Evolutionary conservation across 2,113 vertebrate species (phyloP), one percentile per base, ranked within the genome.

Genomic region (Urocolius indicus): DNA sequence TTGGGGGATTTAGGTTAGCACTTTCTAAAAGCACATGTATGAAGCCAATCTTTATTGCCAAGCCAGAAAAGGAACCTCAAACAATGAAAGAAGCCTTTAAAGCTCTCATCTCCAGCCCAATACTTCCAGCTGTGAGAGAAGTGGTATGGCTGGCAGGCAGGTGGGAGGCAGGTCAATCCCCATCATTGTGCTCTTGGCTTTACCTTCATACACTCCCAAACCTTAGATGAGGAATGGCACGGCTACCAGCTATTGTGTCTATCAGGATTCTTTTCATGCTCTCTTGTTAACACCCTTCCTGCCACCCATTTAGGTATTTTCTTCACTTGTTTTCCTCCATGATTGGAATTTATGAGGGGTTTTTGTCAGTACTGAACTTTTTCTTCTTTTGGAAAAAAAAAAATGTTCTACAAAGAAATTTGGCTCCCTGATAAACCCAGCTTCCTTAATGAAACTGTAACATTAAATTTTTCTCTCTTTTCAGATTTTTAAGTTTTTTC

Each of bases 71-170:
- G 3, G 17, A 95, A 34, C 10, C 11, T 75, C 71, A 74, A 7
- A 76, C 20, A 76, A 55, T 18, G 6, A 80, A 66, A 66, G 66
- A 38, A 51, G 16, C 30, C 30, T 75, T 91, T 43, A 17, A 76
- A 67, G 10, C 30, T 63, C 63, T 13, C 18, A 51, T 43, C 21
- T 76, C 32, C 75, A 77, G 18, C 22, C 23, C n/a, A 88, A 5
- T 36, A 14, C 18, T 80, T 58, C 15, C 63, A 80, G 23, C 5
- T 62, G 14, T 4, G 9, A 71, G 26, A 36, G 46, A 91, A 93
- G 29, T 0, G 0, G 8, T 32, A 46, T 8, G 12, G 21, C 8
- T 61, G 26, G 24, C 1, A 2, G 29, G 24, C 13, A 59, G 32
- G 54, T 30, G 20, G 51, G 23, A 46, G 58, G 19, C 14, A 32